Conservation (phyloP, 2,113 vertebrate genomes). For the Laterallus jamaicensis region DNA sequence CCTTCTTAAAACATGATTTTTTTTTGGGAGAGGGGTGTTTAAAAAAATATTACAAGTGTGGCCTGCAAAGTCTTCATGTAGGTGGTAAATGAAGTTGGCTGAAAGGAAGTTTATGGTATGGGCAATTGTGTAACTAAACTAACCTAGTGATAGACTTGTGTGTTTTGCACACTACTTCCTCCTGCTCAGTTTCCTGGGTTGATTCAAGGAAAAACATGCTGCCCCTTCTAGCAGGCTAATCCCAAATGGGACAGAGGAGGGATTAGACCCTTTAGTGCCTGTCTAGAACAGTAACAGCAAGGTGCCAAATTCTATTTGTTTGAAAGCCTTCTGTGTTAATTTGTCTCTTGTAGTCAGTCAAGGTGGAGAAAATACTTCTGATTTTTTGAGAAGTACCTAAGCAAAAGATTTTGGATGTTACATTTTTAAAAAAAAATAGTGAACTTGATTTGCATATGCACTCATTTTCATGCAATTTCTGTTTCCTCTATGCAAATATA, state of each 20-base stretch:
- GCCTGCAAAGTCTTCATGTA: background rate
- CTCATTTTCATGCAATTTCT: background rate
- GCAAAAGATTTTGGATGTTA: background rate
- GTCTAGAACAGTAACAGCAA: background rate
- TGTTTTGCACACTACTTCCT: background rate
- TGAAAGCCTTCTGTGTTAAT: background rate
- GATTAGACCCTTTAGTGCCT: background rate
- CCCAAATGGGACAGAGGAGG: background rate
- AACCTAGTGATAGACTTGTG: background rate
- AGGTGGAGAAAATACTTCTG: background rate
- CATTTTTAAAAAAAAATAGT: background rate
- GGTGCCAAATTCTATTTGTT: background rate
- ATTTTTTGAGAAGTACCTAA: background rate
- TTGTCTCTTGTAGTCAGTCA: background rate
- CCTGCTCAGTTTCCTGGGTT: background rate
- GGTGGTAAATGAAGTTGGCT: background rate
- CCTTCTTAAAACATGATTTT: background rate
- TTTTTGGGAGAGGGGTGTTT: background rate
- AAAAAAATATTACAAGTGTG: background rate
- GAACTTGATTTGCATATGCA: background rate
- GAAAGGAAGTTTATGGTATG: background rate
- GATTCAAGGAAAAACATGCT: background rate
- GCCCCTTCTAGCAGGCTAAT: background rate
- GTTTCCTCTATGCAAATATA: background rate
- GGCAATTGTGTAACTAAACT: background rate